Evolutionary conservation across 2,888 invertebrate genomes (phyloP).

Genomic region (Trachelus stipa): DNA sequence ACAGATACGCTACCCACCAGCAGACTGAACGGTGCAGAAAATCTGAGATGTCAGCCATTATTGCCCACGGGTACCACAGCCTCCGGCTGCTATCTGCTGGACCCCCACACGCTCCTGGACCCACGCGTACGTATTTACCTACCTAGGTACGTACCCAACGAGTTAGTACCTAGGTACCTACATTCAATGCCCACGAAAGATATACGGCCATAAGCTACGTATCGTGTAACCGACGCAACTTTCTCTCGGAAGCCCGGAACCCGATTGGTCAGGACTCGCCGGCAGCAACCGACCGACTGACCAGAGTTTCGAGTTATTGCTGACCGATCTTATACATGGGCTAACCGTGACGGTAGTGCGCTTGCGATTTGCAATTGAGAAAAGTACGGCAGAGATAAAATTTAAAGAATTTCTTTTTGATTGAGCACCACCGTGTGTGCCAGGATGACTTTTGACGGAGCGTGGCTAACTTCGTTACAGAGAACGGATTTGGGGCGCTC

Average conservation of each 20-base stretch:
- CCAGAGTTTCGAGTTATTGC: conserved; percentile 24
- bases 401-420: neutral
- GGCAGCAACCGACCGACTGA: conserved; percentile 23
- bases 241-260: conserved; percentile 42
- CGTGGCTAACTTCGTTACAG: neutral
- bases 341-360: conserved; percentile 5
- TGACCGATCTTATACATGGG: conserved; percentile 16
- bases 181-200: neutral
- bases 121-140: conserved; percentile 12
- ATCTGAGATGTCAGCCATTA: conserved; percentile 55
- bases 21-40: conserved; percentile 42
- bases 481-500: neutral
- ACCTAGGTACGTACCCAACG: neutral
- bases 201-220: conserved; percentile 28
- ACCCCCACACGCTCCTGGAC: neutral
- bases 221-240: conserved; percentile 34
- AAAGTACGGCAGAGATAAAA: neutral
- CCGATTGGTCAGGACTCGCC: conserved; percentile 30
- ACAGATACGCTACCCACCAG: neutral
- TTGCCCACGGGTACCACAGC: conserved; percentile 43
- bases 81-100: conserved; percentile 17
- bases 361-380: neutral
- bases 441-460: neutral
- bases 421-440: neutral
- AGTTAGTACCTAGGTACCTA: neutral